phyloP scores from a whole-genome alignment of 2,888 invertebrate species.

The Homarus gammarus region DNA sequence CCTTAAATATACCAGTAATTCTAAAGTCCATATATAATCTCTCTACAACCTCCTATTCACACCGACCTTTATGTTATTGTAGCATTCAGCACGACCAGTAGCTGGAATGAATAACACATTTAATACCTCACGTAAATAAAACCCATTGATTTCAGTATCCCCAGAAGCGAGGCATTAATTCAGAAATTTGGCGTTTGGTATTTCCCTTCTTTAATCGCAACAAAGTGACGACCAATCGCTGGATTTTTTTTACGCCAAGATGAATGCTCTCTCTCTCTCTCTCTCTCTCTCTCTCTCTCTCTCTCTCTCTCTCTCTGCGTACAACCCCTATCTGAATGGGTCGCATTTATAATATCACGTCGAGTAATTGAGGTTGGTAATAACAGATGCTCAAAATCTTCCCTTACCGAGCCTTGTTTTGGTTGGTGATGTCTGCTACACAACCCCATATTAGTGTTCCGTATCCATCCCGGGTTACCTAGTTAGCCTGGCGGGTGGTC shows the following conservation, averaged over 20 bases:
- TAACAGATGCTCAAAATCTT: conserved; percentile 8
- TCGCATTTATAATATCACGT: background rate
- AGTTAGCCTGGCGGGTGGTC: conserved; percentile 43
- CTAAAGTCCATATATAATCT: background rate
- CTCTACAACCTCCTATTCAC: background rate
- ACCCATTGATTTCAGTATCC: background rate
- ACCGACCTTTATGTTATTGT: background rate
- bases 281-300: background rate
- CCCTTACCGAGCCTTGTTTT: background rate
- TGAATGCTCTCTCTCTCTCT: conserved; percentile 3
- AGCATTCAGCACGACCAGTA: background rate
- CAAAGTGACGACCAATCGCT: background rate
- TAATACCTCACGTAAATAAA: background rate
- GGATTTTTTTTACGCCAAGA: background rate
- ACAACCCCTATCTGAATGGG: background rate
- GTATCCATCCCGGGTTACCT: conserved; percentile 25
- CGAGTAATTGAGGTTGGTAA: background rate
- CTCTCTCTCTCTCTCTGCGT: background rate
- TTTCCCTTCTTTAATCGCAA: background rate
- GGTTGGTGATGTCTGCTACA: background rate
- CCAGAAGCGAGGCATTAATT: background rate
- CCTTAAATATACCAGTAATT: no score
- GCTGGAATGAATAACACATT: background rate
- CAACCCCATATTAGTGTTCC: conserved; percentile 32
- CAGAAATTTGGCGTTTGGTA: background rate